phyloP scores from a whole-genome alignment of 2,797 vertebrate species.

The Silurus aristotelis region DNA sequence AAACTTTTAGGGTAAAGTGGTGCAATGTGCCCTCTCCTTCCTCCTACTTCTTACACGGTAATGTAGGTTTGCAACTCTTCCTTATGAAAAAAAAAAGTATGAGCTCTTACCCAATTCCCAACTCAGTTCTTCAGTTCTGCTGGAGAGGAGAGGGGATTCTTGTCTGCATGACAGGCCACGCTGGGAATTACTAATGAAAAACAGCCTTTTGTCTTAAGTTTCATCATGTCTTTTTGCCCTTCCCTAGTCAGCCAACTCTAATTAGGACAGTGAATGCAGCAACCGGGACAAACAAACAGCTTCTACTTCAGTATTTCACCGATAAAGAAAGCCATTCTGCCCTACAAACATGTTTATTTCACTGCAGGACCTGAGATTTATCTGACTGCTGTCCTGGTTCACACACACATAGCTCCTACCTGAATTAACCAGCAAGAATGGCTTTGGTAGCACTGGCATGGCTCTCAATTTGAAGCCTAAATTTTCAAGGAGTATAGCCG shows the following conservation, averaged over 20 bases:
- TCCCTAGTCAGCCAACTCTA: conserved; percentile 49
- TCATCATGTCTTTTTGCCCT: conserved; percentile 30
- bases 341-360: conserved; percentile 21
- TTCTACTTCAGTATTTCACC: conserved; percentile 37
- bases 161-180: conserved; percentile 18
- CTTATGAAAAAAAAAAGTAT: not conserved
- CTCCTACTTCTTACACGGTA: conserved; percentile 21
- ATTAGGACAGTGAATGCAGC: conserved; percentile 48
- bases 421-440: not conserved
- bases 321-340: conserved; percentile 47
- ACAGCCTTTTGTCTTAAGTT: conserved; percentile 32
- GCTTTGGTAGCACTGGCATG: not conserved
- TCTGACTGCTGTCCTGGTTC: not conserved
- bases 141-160: conserved; percentile 36
- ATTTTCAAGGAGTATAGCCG: not conserved
- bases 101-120: conserved; percentile 14
- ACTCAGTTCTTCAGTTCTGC: conserved; percentile 24
- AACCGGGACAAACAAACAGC: conserved; percentile 20
- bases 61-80: conserved; percentile 41
- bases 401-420: not conserved
- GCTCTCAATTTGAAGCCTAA: not conserved
- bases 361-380: conserved; percentile 7
- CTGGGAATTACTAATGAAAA: conserved; percentile 53
- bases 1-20: conserved; percentile 25
- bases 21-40: conserved; percentile 20